Percentiles rank a stretch among this genome's conserved stretches.
Conservation (phyloP, 2,797 vertebrate species). For the Naso thynnoides region DNA sequence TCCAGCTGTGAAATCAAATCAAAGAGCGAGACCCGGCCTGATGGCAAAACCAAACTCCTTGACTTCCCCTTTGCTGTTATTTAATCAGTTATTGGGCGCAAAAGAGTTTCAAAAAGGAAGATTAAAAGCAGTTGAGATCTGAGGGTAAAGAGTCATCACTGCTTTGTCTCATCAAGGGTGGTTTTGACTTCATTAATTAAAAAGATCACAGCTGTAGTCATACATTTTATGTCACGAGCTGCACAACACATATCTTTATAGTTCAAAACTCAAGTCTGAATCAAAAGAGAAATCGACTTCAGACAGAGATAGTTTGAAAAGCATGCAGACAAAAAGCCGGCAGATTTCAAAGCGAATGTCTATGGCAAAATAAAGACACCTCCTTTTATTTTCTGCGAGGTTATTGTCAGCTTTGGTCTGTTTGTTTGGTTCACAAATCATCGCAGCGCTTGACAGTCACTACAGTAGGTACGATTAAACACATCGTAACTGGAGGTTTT, state of each 20-base stretch:
- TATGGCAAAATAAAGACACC: conserved; percentile 55
- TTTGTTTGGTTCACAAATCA: conserved; percentile 53
- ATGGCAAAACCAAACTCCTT: conserved; percentile 62
- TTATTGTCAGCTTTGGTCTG: conserved; percentile 47
- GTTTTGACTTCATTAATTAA: conserved; percentile 61
- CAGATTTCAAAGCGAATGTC: conserved; percentile 59
- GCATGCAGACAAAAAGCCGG: conserved; percentile 45
- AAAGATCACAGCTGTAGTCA: conserved; percentile 55
- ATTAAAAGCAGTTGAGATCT: conserved; percentile 16
- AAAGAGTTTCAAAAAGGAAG: conserved; percentile 12
- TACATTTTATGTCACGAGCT: conserved; percentile 48
- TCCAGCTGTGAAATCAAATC: conserved; percentile 71
- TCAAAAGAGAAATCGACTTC: conserved; percentile 62
- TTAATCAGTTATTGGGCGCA: conserved; percentile 3
- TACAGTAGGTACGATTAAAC: conserved; percentile 32
- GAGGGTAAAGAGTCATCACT: conserved; percentile 17
- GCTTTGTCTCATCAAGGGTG: conserved; percentile 45
- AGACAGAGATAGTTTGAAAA: conserved; percentile 56
- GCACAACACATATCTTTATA: conserved; percentile 48
- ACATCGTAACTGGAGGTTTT: conserved; percentile 12
- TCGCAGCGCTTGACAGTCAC: conserved; percentile 48
- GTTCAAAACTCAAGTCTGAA: conserved; percentile 54
- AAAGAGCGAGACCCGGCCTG: conserved; percentile 45
- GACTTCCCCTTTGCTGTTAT: conserved; percentile 35
- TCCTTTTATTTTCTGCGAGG: conserved; percentile 52